Evolutionary conservation across 2,797 vertebrate species (phyloP), one percentile per base, ranked within the genome.

Genomic region (Rhinella marina): DNA sequence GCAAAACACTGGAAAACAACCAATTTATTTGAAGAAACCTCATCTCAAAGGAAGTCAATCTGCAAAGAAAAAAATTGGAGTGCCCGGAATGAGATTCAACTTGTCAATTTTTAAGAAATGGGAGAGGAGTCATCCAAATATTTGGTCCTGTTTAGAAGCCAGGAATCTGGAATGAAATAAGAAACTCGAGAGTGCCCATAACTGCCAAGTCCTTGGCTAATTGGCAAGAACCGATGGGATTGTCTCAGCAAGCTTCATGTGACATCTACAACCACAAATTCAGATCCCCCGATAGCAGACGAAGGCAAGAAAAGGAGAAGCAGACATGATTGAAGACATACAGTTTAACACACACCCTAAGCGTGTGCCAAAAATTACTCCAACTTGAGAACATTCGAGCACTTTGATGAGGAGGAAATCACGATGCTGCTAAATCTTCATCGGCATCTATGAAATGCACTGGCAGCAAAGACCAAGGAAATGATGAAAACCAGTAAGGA

Each of bases 401-500:
- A 10, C 32, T 78, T 52, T 82, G 79, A 89, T 68, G 70, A 86
- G 61, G 10, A 50, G 32, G 54, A 66, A 76, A 86, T 86, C 88
- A 59, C 75, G 68, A 68, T 29, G 29, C 32, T 32, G 68, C 57
- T 78, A 79, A 77, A 78, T 79, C 80, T 83, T 41, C 52, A 17
- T 29, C 83, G 81, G 84, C 88, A 89, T 89, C 61, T 89, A 32
- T 48, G 68, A 79, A 52, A 89, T 86, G 88, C 19, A 62, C 59
- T 89, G 88, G 88, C 88, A 89, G 72, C 16, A 10, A 56, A 17
- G 62, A 64, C 25, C 27, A 50, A 21, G 59, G 0, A 32, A 59
- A 89, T 84, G 73, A 89, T 86, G 84, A 86, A 79, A 80, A 84
- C 81, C 87, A 59, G 85, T 68, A 83, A 88, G 87, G 87, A 79